These are phyloP conservation scores for Arvicanthis niloticus DNA, from an alignment of 2,113 vertebrate species.

Conservation along the genomic window DNA sequence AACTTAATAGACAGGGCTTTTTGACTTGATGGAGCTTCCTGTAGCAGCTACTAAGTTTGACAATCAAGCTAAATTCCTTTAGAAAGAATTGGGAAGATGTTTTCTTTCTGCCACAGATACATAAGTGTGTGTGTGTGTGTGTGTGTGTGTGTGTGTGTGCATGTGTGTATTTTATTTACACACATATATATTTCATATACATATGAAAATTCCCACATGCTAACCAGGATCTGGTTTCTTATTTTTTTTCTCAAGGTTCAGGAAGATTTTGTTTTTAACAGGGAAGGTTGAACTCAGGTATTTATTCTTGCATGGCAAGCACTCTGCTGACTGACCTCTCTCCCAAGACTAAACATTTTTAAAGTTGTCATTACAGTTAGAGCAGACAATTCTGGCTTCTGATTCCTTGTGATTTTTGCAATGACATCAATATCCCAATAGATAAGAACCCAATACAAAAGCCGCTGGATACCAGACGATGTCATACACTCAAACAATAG, in stretches of 20 bases:
- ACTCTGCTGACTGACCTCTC: background rate
- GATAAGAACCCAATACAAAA: background rate
- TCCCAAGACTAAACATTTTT: background rate
- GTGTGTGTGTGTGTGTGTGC: background rate
- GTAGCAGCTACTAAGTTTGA: background rate
- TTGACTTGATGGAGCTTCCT: background rate
- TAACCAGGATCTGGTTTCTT: background rate
- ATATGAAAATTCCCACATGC: background rate
- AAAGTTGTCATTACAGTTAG: background rate
- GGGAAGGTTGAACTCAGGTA: background rate
- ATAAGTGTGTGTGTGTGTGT: background rate
- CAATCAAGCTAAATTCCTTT: background rate
- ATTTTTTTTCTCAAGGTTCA: background rate
- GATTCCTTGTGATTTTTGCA: background rate
- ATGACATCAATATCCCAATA: conserved; percentile 15
- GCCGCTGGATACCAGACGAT: background rate
- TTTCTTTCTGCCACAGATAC: background rate
- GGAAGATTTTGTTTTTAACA: background rate
- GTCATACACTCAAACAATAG: background rate
- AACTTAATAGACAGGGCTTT: background rate
- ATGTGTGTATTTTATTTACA: too few relatives aligned
- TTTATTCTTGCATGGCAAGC: background rate
- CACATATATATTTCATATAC: too few relatives aligned
- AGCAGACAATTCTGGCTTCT: background rate
- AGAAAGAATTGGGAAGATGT: background rate